Conservation (phyloP, 1,140 invertebrate genomes). For the Monomorium pharaonis region DNA sequence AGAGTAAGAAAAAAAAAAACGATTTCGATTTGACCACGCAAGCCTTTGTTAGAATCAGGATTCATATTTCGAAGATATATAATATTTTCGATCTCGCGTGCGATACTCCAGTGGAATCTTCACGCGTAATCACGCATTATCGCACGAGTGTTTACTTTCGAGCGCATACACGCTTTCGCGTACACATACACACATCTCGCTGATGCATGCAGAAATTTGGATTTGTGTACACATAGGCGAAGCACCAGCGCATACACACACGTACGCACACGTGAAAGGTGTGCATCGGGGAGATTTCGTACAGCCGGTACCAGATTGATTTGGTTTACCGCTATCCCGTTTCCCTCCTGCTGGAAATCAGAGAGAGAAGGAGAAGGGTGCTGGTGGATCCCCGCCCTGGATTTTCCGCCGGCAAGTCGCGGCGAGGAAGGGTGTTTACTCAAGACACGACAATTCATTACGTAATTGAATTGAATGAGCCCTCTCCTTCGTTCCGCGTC, state of each 20-base stretch:
- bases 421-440: slow-evolving; percentile 84
- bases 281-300: slow-evolving; percentile 52
- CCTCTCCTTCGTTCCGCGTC: slow-evolving; percentile 69
- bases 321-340: slow-evolving; percentile 48
- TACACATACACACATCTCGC: background rate
- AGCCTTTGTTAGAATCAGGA: background rate
- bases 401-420: slow-evolving; percentile 75
- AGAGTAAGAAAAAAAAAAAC: background rate
- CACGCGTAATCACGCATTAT: slow-evolving; percentile 5
- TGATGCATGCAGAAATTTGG: background rate
- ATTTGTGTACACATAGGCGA: background rate
- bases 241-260: background rate
- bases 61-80: background rate
- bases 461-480: slow-evolving; percentile 85
- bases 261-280: background rate
- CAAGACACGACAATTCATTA: slow-evolving; percentile 86
- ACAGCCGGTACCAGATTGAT: slow-evolving; percentile 72
- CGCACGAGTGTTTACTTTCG: slow-evolving; percentile 17
- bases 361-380: slow-evolving; percentile 5
- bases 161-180: slow-evolving; percentile 11
- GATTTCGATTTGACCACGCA: background rate
- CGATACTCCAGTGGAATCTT: background rate
- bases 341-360: background rate
- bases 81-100: background rate
- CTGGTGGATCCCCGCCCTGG: slow-evolving; percentile 47